Evolutionary conservation across 2,888 invertebrate genomes (phyloP).

Genomic region (Catocala nupta): DNA sequence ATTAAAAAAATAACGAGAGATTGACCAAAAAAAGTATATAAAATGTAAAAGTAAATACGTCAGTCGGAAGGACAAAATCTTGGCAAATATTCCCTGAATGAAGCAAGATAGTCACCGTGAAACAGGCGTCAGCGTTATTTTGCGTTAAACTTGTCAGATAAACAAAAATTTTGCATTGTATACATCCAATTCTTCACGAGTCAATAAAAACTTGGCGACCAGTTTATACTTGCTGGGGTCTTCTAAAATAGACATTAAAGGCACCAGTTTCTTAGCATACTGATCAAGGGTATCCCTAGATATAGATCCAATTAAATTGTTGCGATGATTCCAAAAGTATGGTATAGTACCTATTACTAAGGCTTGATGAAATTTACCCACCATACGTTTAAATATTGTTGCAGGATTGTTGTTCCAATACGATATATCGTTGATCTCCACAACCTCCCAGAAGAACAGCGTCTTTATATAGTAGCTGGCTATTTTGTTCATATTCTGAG

Average conservation of each 20-base stretch:
- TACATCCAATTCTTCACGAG: constrained; percentile 56
- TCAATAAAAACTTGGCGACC: constrained; percentile 69
- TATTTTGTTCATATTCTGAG: constrained; percentile 73
- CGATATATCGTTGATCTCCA: constrained; percentile 51
- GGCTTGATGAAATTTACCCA: constrained; percentile 69
- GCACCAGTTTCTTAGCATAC: constrained; percentile 62
- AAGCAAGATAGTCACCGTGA: too few relatives aligned
- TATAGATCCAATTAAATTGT: constrained; percentile 76
- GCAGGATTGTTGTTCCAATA: constrained; percentile 69
- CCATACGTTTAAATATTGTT: constrained; percentile 73
- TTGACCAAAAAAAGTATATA: too few relatives aligned
- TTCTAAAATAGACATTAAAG: constrained; percentile 59
- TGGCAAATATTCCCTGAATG: too few relatives aligned
- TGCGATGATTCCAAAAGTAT: constrained; percentile 81
- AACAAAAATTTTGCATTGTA: constrained; percentile 60
- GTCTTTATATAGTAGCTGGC: constrained; percentile 88
- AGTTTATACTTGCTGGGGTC: constrained; percentile 57
- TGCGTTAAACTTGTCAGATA: constrained; percentile 26
- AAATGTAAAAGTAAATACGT: too few relatives aligned
- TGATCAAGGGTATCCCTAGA: constrained; percentile 41
- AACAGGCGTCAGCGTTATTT: too few relatives aligned
- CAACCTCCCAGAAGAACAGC: constrained; percentile 77
- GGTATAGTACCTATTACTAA: constrained; percentile 63
- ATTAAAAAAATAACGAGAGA: too few relatives aligned
- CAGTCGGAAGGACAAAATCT: too few relatives aligned